These are phyloP conservation scores for Chaitophorus viminalis DNA, from an alignment of 2,888 invertebrate species.

Conservation along the genomic window DNA sequence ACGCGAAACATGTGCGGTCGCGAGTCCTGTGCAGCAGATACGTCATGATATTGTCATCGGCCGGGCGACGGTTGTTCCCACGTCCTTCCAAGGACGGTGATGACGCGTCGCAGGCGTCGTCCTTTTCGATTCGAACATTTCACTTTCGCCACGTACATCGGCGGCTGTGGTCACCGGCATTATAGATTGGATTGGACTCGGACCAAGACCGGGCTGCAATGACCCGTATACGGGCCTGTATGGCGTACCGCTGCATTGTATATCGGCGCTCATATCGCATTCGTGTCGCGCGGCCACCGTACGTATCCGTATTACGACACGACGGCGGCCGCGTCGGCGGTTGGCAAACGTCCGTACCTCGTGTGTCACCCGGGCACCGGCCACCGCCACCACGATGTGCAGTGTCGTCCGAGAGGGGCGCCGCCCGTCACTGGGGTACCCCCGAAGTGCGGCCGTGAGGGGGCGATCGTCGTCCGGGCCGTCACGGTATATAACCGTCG, in stretches of 20 bases:
- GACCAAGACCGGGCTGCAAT: constrained; percentile 35
- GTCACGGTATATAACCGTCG: constrained; percentile 37
- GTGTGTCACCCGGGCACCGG: background rate
- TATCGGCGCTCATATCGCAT: constrained; percentile 45
- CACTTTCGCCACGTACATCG: constrained; percentile 34
- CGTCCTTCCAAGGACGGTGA: constrained; percentile 51
- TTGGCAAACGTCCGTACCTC: constrained; percentile 37
- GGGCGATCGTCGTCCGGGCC: constrained; percentile 37
- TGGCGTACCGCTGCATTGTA: too few species aligned
- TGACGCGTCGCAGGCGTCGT: constrained; percentile 30
- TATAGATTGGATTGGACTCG: constrained; percentile 45
- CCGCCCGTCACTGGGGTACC: too few species aligned
- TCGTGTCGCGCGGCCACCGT: constrained; percentile 36
- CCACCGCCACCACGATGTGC: background rate
- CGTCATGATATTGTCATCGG: too few species aligned
- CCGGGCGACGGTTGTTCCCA: background rate
- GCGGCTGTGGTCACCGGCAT: constrained; percentile 12
- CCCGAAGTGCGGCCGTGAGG: constrained; percentile 28
- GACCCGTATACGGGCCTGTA: background rate
- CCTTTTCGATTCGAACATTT: background rate
- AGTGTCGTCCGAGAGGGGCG: background rate
- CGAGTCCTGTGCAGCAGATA: background rate
- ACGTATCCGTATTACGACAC: constrained; percentile 49
- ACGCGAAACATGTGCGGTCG: constrained; percentile 4
- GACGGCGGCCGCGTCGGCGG: constrained; percentile 1